These are phyloP conservation scores for Gymnodraco acuticeps DNA, from an alignment of 2,797 vertebrate species.

Conservation along the genomic window DNA sequence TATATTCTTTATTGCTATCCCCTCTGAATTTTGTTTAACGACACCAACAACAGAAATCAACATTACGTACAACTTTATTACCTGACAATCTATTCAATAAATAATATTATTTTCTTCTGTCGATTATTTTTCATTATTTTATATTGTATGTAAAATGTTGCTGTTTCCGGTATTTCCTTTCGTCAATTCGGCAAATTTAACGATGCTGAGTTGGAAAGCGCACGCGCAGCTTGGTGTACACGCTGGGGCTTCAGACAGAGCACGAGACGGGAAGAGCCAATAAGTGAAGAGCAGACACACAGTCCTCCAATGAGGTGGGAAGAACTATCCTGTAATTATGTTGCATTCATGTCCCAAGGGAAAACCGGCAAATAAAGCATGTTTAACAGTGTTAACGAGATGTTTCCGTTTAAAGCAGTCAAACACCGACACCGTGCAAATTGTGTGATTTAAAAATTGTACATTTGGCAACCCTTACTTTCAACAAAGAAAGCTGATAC, in stretches of 20 bases:
- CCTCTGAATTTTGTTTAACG: background rate
- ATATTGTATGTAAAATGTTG: slow-evolving; percentile 3
- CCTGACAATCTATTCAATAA: background rate
- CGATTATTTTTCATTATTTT: slow-evolving; percentile 8
- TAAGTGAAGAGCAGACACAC: slow-evolving; percentile 52
- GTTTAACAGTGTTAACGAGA: background rate
- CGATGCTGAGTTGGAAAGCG: slow-evolving; percentile 67
- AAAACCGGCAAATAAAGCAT: slow-evolving; percentile 22
- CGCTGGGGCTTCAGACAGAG: slow-evolving; percentile 69
- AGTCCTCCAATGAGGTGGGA: slow-evolving; percentile 63
- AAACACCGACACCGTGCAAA: background rate
- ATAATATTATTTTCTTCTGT: background rate
- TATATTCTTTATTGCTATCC: background rate
- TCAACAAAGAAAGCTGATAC: background rate
- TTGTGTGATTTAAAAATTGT: background rate
- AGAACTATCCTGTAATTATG: slow-evolving; percentile 38
- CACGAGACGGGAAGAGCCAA: slow-evolving; percentile 76
- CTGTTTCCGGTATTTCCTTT: slow-evolving; percentile 2
- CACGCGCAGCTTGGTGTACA: slow-evolving; percentile 84
- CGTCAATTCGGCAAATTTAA: slow-evolving; percentile 13
- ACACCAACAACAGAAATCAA: background rate
- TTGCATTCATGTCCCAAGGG: slow-evolving; percentile 45
- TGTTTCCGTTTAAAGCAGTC: background rate
- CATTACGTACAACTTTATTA: background rate
- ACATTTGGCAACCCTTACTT: background rate